Percentiles rank a stretch among this genome's conserved stretches.
Conservation (phyloP, 2,113 vertebrate species). For the Ibidorhyncha struthersii region DNA sequence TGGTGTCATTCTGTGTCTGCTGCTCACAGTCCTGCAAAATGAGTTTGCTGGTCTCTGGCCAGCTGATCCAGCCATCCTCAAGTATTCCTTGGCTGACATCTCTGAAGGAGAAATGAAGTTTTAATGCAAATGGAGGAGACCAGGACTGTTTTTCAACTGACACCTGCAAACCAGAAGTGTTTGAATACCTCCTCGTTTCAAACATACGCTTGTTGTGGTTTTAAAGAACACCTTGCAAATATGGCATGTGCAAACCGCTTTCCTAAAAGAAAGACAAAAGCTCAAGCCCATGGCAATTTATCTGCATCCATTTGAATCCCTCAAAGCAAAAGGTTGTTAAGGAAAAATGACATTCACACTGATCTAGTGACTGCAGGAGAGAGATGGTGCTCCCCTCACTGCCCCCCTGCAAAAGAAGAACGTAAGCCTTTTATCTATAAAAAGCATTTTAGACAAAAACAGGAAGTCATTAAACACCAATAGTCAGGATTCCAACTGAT, state of each 20-base stretch:
- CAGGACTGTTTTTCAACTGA: background rate
- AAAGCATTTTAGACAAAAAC: slow-evolving; percentile 25
- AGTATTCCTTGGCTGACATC: background rate
- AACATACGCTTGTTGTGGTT: rapidly evolving
- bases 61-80: background rate
- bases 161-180: background rate
- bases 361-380: background rate
- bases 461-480: slow-evolving; percentile 51
- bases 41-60: background rate
- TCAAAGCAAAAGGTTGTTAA: background rate
- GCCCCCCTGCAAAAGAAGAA: background rate
- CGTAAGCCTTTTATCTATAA: background rate
- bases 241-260: rapidly evolving
- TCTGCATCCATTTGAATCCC: background rate
- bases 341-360: background rate
- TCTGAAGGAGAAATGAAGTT: background rate
- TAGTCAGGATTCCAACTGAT: slow-evolving; percentile 27
- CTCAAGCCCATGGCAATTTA: background rate
- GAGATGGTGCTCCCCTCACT: background rate
- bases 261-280: background rate
- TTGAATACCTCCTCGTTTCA: background rate
- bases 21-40: background rate
- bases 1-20: background rate
- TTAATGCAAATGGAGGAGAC: background rate
- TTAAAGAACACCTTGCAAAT: background rate